phyloP scores from a whole-genome alignment of 2,888 invertebrate genomes.

The Tiliacea citrago region DNA sequence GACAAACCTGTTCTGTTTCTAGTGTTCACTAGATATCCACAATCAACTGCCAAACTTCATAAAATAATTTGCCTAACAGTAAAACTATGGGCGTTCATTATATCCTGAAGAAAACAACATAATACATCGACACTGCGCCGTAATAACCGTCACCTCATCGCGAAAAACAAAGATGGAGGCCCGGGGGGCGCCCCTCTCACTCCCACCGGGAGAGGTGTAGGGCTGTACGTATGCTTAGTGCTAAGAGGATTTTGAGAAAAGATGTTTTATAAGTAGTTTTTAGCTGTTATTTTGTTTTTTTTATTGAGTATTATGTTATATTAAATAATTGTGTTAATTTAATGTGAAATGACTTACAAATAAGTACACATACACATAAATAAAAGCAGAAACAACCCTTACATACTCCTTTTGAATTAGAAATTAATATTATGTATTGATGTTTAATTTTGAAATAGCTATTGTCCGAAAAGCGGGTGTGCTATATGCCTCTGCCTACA shows the following conservation, averaged over 20 bases:
- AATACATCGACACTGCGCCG: slow-evolving; percentile 69
- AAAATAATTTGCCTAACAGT: slow-evolving; percentile 30
- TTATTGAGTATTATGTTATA: background rate
- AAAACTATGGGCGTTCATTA: slow-evolving; percentile 59
- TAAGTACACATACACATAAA: too few species aligned
- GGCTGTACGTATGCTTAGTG: slow-evolving; percentile 42
- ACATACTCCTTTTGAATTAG: too few species aligned
- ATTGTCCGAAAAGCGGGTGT: too few species aligned
- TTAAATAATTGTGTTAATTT: background rate
- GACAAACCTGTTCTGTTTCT: background rate
- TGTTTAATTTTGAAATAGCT: background rate
- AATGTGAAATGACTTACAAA: too few species aligned
- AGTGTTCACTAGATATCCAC: background rate
- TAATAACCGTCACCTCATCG: slow-evolving; percentile 78
- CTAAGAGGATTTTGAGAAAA: background rate
- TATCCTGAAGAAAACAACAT: slow-evolving; percentile 68
- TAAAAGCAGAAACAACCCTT: too few species aligned
- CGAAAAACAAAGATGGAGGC: slow-evolving; percentile 82
- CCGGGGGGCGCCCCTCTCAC: slow-evolving; percentile 9
- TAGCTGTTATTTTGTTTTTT: background rate
- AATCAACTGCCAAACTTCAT: slow-evolving; percentile 4
- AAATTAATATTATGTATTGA: too few species aligned
- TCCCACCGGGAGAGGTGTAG: slow-evolving; percentile 29
- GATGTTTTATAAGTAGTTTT: background rate
- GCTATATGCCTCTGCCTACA: background rate